Conservation (phyloP, 2,888 invertebrate species). For the Nasonovia ribisnigri region DNA sequence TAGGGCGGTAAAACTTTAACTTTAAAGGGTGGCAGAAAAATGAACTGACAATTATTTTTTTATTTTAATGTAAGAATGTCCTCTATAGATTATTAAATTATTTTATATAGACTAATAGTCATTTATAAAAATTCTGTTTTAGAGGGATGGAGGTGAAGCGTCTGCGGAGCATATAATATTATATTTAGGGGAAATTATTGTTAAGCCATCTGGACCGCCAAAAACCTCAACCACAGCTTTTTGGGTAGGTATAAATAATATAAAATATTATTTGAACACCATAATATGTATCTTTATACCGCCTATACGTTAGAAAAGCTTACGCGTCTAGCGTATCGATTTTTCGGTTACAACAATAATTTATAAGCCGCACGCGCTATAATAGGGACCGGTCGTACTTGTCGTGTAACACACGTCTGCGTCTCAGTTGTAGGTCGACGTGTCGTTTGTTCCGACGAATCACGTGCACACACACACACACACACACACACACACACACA, state of each 20-base stretch:
- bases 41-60: background rate
- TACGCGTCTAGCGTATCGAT: background rate
- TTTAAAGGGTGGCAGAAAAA: background rate
- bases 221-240: background rate
- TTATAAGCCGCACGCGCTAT: slow-evolving; percentile 1
- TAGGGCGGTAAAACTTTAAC: background rate
- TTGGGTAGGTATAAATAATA: background rate
- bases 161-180: background rate
- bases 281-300: background rate
- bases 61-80: background rate
- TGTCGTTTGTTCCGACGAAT: slow-evolving; percentile 5
- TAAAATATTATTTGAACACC: too few species aligned
- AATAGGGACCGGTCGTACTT: background rate
- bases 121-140: background rate
- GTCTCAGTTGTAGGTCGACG: background rate
- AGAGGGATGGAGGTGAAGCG: background rate
- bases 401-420: slow-evolving; percentile 8
- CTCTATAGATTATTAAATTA: background rate
- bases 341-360: background rate
- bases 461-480: background rate
- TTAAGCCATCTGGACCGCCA: background rate
- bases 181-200: background rate
- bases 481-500: too few species aligned
- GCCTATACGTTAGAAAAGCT: background rate
- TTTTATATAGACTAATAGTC: background rate